Conservation (phyloP, 1,140 invertebrate genomes). For the Spodoptera frugiperda region DNA sequence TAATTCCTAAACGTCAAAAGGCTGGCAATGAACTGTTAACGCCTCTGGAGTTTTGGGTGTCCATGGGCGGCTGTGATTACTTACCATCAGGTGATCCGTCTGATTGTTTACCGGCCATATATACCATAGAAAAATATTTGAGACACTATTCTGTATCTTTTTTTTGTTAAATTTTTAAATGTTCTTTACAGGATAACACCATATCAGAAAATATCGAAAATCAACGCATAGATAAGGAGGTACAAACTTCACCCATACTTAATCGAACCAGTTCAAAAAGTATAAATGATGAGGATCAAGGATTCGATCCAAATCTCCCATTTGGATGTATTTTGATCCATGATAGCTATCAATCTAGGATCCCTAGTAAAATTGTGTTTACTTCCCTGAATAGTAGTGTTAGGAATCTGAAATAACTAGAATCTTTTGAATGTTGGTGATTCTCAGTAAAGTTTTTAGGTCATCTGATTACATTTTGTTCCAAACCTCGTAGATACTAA, state of each 20-base stretch:
- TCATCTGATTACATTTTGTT: too few relatives aligned
- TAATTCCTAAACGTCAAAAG: too few relatives aligned
- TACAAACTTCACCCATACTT: constrained; percentile 2
- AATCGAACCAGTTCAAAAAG: background rate
- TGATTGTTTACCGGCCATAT: too few relatives aligned
- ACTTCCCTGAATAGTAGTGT: background rate
- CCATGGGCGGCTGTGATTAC: too few relatives aligned
- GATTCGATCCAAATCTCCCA: background rate
- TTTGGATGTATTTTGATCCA: constrained; percentile 15
- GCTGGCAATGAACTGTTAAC: too few relatives aligned
- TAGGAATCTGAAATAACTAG: background rate
- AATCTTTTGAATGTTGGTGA: background rate
- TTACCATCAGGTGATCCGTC: too few relatives aligned
- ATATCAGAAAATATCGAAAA: background rate
- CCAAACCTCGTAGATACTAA: too few relatives aligned
- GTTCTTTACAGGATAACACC: background rate
- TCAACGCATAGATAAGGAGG: background rate
- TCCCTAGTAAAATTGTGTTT: constrained; percentile 8
- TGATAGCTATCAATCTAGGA: background rate
- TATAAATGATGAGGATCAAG: background rate
- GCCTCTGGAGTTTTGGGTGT: too few relatives aligned
- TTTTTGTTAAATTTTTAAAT: background rate
- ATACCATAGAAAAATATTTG: too few relatives aligned
- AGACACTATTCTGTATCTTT: too few relatives aligned
- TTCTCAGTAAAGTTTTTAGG: too few relatives aligned